A percentile compares a stretch with the other conserved stretches of the same genome.
Evolutionary conservation across 2,797 vertebrate species (phyloP).

Genomic region (Myotis daubentonii): DNA sequence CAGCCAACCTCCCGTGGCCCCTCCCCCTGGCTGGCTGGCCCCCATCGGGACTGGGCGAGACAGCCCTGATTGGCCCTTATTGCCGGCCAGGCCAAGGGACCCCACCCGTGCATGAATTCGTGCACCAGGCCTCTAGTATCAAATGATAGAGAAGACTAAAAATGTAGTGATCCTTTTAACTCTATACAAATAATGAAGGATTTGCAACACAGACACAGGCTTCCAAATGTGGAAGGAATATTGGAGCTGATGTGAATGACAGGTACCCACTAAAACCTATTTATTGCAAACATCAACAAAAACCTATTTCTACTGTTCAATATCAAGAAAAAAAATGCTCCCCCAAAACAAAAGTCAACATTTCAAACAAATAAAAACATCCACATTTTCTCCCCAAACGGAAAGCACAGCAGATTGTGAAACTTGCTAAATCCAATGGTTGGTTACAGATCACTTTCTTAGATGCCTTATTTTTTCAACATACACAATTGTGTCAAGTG

Average conservation of each 20-base stretch:
- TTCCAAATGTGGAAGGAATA: background rate
- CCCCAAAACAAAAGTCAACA: background rate
- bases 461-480: background rate
- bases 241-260: background rate
- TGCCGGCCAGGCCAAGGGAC: too few species aligned
- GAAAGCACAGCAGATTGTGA: background rate
- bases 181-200: background rate
- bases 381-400: background rate
- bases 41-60: too few species aligned
- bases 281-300: background rate
- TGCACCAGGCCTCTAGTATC: background rate
- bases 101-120: too few species aligned
- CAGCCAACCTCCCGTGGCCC: too few species aligned
- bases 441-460: background rate
- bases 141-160: background rate
- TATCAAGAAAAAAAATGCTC: background rate
- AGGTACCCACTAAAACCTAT: background rate
- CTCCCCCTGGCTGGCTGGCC: too few species aligned
- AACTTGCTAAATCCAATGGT: background rate
- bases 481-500: background rate
- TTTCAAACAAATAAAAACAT: background rate
- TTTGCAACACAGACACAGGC: background rate
- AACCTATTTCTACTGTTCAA: background rate
- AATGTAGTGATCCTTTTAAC: background rate
- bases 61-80: too few species aligned